Evolutionary conservation across 2,888 invertebrate species (phyloP).

Genomic region (Agapostemon virescens): DNA sequence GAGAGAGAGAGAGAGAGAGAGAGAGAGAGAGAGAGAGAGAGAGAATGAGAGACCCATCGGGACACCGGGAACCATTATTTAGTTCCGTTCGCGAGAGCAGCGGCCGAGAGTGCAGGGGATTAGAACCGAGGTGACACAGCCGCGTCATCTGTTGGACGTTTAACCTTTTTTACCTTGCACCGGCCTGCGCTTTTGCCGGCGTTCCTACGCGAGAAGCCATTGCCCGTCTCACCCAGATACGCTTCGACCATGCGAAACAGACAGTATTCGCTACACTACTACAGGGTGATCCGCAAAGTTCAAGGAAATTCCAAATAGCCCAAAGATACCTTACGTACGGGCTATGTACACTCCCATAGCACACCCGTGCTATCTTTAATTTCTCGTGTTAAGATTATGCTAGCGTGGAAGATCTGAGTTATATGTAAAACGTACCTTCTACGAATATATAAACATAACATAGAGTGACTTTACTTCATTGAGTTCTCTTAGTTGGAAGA

Average conservation of each 20-base stretch:
- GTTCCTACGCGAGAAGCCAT: conserved; percentile 56
- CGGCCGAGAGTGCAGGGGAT: conserved; percentile 54
- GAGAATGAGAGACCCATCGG: conserved; percentile 35
- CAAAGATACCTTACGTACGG: too few relatives aligned
- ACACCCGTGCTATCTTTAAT: too few relatives aligned
- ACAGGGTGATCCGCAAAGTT: too few relatives aligned
- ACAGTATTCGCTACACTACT: neutral
- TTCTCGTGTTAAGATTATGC: too few relatives aligned
- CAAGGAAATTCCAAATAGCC: too few relatives aligned
- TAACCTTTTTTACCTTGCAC: conserved; percentile 64
- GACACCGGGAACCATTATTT: conserved; percentile 61
- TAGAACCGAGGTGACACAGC: conserved; percentile 67
- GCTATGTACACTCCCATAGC: too few relatives aligned
- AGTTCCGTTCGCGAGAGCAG: conserved; percentile 61
- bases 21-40: conserved; percentile 1
- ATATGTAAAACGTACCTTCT: too few relatives aligned
- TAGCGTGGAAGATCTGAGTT: too few relatives aligned
- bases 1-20: neutral
- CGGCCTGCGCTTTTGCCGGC: conserved; percentile 37
- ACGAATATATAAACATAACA: too few relatives aligned
- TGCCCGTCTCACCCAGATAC: conserved; percentile 50
- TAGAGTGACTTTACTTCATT: too few relatives aligned
- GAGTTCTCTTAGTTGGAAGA: too few relatives aligned
- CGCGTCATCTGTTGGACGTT: conserved; percentile 74
- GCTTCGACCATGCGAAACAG: neutral